Base-by-base conservation (phyloP, 1,140 invertebrate species). In the Tenebrio molitor region DNA sequence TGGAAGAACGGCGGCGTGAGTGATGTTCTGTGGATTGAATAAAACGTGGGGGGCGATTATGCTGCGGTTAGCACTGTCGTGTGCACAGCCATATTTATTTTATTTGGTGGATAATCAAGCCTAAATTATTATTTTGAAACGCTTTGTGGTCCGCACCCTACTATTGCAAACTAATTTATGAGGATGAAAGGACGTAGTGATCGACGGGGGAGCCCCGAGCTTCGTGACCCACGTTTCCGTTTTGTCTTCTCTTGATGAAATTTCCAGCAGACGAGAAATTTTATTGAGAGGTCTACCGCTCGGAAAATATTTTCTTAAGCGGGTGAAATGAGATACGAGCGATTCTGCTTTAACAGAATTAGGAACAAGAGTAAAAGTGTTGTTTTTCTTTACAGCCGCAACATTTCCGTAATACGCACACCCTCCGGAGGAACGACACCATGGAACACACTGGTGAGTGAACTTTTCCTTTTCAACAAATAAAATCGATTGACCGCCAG, bases 361-460 rank as follows among this genome's bases (percentile, higher is more conserved):
- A 58, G 50, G 14, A 58, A 15, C n/a, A 15, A 5, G 29, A 29
- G 7, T 50, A 7, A 58, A 25, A 58, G 23, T 12, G 25, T 58
- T 2, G 42, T 2, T 58, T 58, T 50, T 21, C 6, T 44, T 44
- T 62, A 12, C 53, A 62, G 17, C 36, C 21, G 34, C n/a, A 66
- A 42, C 19, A 42, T 12, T 66, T 39, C 17, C 33, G 19, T 62
- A 25, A 65, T 21, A 41, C 39, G 33, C 63, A 21, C 17, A 15
- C n/a, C 53, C 12, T 25, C 17, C 62, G 23, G 4, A 16, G 39
- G 34, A 29, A 21, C 2, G 21, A 42, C 29, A 66, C 12, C 53
- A 42, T 66, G 64, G 64, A 66, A 23, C 64, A 66, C 15, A 25
- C 64, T 7, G 64, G 64, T 66, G 15, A 66, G 64, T 62, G 3